Evolutionary conservation across 2,888 invertebrate species (phyloP).

Genomic region (Pseudococcus longispinus): DNA sequence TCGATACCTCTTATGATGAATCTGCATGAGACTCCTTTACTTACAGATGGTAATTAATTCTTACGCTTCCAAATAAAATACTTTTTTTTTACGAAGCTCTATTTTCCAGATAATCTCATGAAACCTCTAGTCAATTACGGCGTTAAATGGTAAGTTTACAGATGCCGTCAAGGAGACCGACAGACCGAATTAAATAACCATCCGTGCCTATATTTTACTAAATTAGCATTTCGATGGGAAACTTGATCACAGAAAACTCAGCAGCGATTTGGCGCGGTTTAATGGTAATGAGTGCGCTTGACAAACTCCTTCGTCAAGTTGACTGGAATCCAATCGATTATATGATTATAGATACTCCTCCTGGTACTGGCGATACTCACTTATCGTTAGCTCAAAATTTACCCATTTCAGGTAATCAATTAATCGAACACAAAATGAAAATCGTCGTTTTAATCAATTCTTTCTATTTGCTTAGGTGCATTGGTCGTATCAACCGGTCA

Average conservation of each 20-base stretch:
- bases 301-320: conserved; percentile 84
- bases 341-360: conserved; percentile 92
- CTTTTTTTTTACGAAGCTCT: neutral
- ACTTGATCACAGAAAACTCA: conserved; percentile 81
- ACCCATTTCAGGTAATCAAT: conserved; percentile 71
- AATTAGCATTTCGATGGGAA: conserved; percentile 93
- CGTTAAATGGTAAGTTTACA: conserved; percentile 79
- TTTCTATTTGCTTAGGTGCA: conserved; percentile 69
- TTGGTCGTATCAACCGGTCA: conserved; percentile 94
- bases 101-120: conserved; percentile 73
- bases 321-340: conserved; percentile 88
- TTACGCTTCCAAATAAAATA: neutral
- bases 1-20: conserved; percentile 96
- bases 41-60: conserved; percentile 69
- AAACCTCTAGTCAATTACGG: conserved; percentile 89
- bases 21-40: conserved; percentile 78
- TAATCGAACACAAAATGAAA: neutral
- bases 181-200: neutral
- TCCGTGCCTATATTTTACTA: neutral
- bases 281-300: conserved; percentile 95
- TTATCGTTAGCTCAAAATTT: conserved; percentile 88
- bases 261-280: conserved; percentile 95
- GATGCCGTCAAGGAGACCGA: neutral
- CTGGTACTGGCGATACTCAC: conserved; percentile 96
- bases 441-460: neutral